These are phyloP conservation scores for Lerema accius DNA, from an alignment of 1,140 invertebrate genomes.

Conservation along the genomic window DNA sequence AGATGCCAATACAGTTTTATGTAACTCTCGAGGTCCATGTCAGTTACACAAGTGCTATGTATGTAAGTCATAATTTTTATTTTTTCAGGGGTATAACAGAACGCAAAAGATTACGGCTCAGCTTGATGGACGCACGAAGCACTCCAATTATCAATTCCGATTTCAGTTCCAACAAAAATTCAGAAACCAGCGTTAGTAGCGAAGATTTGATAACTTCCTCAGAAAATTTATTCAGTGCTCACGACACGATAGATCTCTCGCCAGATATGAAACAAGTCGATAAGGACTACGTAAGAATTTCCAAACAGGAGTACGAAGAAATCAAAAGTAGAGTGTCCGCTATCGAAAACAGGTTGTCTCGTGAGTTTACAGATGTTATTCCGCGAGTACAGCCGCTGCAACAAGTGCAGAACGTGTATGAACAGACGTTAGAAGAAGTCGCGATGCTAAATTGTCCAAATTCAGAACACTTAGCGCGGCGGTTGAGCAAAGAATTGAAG, in stretches of 20 bases:
- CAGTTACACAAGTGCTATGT: too few relatives aligned
- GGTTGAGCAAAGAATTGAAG: constrained; percentile 88
- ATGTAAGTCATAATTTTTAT: too few relatives aligned
- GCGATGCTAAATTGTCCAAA: constrained; percentile 83
- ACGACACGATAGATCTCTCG: constrained; percentile 74
- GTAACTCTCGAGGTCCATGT: too few relatives aligned
- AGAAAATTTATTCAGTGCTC: constrained; percentile 72
- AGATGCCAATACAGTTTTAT: too few relatives aligned
- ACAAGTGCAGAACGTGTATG: constrained; percentile 87
- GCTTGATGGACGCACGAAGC: constrained; percentile 68
- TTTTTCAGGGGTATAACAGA: constrained; percentile 71
- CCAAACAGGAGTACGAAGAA: constrained; percentile 89
- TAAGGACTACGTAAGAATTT: constrained; percentile 86
- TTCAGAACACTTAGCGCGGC: constrained; percentile 87
- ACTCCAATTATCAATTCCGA: constrained; percentile 63
- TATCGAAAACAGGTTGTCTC: constrained; percentile 87
- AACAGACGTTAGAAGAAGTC: constrained; percentile 88
- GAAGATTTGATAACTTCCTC: constrained; percentile 74
- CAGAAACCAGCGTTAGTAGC: constrained; percentile 71
- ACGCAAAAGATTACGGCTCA: constrained; percentile 73
- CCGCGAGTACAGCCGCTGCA: constrained; percentile 72
- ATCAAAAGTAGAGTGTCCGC: constrained; percentile 88
- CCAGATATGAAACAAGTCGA: constrained; percentile 71
- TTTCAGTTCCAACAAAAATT: constrained; percentile 67
- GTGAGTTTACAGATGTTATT: constrained; percentile 85